Base-by-base conservation (phyloP, 2,797 vertebrate genomes). In the Pantherophis alleghaniensis region DNA sequence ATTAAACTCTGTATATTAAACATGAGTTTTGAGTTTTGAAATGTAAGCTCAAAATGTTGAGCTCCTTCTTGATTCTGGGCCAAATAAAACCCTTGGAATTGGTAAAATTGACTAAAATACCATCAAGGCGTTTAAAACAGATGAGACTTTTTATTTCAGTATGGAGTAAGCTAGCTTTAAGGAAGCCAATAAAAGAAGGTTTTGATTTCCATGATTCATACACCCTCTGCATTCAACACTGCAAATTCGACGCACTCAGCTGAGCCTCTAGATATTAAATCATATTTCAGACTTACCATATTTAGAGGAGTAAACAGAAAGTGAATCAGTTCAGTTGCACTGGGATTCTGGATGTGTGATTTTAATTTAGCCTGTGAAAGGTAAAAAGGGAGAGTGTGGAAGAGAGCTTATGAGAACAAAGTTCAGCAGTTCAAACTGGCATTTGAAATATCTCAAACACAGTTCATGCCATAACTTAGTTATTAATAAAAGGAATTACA, bases 311-410 rank as follows among this genome's bases (percentile, higher is more conserved):
- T 98, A 94, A 99, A 99, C 22, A 99, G 98, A 97, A 99, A 99
- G 95, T 99, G 99, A n/a, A 99, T 97, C 96, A 99, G 96, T 57
- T 99, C 99, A 18, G 97, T 93, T 28, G 99, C 98, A 63, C 99
- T 99, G 0, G 99, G 99, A 96, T 99, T 99, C 97, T 99, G 98
- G 95, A 99, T 99, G 92, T 99, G 99, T n/a, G 98, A 97, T 95
- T 98, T 98, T 94, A 99, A 95, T 94, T 99, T 99, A 57, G 98
- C 99, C 99, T 99, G 96, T 0, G 95, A 89, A 13, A 90, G 92
- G 93, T 92, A 93, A 92, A 90, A 1, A 18, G 13, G 47, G 11
- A 61, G 2, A 22, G 26, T 53, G 11, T 18, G 4, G 60, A 20
- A 92, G 20, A 79, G 16, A 79, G 16, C 37, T 79, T 47, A 24